Conservation (phyloP, 2,888 invertebrate genomes). For the Gari tellinella region DNA sequence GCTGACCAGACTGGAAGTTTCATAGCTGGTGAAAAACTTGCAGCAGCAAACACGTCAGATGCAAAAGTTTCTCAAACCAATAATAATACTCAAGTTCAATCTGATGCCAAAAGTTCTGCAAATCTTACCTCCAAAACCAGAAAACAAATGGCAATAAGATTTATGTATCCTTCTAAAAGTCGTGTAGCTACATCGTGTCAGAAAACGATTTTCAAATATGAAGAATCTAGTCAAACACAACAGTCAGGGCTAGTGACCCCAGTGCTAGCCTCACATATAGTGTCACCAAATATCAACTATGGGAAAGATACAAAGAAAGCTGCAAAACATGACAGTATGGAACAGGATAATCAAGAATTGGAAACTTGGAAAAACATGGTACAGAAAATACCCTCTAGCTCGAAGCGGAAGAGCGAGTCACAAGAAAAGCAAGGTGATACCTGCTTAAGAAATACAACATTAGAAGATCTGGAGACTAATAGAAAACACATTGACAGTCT, state of each 20-base stretch:
- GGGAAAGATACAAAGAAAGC: background rate
- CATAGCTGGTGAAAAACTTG: background rate
- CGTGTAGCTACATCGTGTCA: constrained; percentile 61
- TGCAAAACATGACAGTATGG: background rate
- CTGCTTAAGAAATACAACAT: too few relatives aligned
- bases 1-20: constrained; percentile 11
- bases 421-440: too few relatives aligned
- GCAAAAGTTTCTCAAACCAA: background rate
- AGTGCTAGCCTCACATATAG: constrained; percentile 19
- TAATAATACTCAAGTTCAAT: background rate
- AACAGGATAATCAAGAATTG: background rate
- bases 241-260: constrained; percentile 30
- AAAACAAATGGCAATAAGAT: constrained; percentile 29
- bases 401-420: background rate
- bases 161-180: constrained; percentile 68
- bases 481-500: too few relatives aligned
- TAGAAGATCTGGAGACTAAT: too few relatives aligned
- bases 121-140: background rate
- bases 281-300: background rate
- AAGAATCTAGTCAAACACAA: constrained; percentile 15
- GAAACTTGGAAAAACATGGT: background rate
- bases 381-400: background rate
- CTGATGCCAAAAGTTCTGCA: background rate
- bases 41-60: background rate
- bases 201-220: constrained; percentile 60